These are phyloP conservation scores for Balaenoptera acutorostrata DNA, from an alignment of 2,113 vertebrate genomes.

Conservation along the genomic window DNA sequence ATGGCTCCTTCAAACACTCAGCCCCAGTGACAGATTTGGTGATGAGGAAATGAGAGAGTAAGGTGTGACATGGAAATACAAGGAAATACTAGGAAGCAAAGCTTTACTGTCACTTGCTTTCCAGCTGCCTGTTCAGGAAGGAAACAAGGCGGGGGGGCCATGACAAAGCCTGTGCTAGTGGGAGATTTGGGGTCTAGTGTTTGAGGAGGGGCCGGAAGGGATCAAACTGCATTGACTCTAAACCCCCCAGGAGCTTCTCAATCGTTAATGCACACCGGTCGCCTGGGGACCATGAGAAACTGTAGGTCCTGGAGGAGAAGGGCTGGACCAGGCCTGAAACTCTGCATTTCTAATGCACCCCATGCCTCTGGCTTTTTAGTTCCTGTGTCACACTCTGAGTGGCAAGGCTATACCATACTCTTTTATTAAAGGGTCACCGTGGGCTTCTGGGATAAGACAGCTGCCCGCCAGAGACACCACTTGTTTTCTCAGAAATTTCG, in stretches of 20 bases:
- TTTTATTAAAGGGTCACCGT: background rate
- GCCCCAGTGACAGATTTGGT: accelerated
- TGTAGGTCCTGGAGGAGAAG: background rate
- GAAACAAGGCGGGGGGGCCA: no score
- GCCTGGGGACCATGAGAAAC: background rate
- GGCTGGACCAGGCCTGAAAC: background rate
- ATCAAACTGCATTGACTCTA: no score
- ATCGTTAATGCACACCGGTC: background rate
- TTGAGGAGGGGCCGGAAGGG: background rate
- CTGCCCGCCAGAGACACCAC: background rate
- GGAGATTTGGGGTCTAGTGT: background rate
- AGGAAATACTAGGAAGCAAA: background rate
- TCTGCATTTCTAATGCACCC: background rate
- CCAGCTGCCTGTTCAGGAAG: background rate
- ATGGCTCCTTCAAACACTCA: accelerated
- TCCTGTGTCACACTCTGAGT: background rate
- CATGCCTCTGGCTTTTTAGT: background rate
- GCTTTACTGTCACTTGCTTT: background rate
- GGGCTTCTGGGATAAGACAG: background rate
- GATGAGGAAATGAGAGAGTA: no score
- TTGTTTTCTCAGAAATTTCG: background rate
- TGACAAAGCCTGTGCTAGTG: background rate
- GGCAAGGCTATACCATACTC: background rate
- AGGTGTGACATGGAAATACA: no score
- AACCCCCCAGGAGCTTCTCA: accelerated